Base-by-base conservation (phyloP, 2,797 vertebrate genomes). In the Tragelaphus eurycerus region DNA sequence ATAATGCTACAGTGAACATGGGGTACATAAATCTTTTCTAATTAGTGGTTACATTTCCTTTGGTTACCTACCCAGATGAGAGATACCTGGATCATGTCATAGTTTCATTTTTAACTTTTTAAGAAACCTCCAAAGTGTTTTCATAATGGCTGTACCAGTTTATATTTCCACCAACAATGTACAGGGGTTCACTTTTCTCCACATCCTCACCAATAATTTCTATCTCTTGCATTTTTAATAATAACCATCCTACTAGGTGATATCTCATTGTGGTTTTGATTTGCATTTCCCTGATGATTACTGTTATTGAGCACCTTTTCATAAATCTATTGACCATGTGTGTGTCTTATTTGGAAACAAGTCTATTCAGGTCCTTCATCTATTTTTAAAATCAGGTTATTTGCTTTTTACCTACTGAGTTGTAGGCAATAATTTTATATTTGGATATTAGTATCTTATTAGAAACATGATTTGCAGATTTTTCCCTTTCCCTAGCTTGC, bases 231-330 rank as follows among this genome's bases (percentile, higher is more conserved):
- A 10, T 21, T 78, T 93, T 96, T 82, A 52, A 96, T 90, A 95
- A 86, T 12, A 92, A 48, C 46, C 46, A 46, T 46, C 46, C 46
- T 46, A 46, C 25, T 5, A 79, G 31, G 55, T 86, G 7, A 6
- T 48, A 50, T 67, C 15, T 92, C 29, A 38, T 48, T 62, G 31
- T 95, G 19, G 46, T 67, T 67, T 98, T 59, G 10, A 92, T 95
- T 94, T 97, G 60, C 19, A 92, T 88, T 94, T 95, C 6, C 38
- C 81, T 94, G n/a, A 59, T 10, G 6, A 52, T 23, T 86, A 91
- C 78, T 59, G 29, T 86, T 86, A 34, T 19, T 92, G 43, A 90
- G 7, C 6, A 43, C 88, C 11, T 85, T 89, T 38, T 93, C 15
- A 52, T 48, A 48, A 48, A 48, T 27, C 54, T 88, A 48, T 54